Conservation (phyloP, 2,113 vertebrate species). For the Rhagologus leucostigma region DNA sequence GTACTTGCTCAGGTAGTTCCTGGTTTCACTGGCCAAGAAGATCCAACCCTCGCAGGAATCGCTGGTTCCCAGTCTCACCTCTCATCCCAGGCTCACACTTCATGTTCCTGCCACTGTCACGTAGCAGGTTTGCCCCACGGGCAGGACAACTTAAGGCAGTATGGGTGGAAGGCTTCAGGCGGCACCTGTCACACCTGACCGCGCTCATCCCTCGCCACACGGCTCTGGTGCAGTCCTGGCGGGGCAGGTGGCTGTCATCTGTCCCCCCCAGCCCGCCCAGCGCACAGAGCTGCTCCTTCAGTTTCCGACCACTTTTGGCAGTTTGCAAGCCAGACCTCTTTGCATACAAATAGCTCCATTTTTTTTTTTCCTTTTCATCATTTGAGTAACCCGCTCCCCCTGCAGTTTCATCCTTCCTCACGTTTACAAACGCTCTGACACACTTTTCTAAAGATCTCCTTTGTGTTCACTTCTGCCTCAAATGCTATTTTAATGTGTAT, state of each 20-base stretch:
- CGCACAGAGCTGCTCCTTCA: not conserved
- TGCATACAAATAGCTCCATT: not conserved
- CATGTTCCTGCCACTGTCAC: rapidly evolving
- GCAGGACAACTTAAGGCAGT: rapidly evolving
- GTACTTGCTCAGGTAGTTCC: not conserved
- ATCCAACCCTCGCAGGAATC: not conserved
- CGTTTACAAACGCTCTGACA: not conserved
- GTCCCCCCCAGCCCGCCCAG: rapidly evolving
- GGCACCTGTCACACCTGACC: not conserved
- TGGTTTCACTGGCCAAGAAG: not conserved
- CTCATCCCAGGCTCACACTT: not conserved
- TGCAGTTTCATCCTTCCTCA: not conserved
- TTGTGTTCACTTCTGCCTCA: not conserved
- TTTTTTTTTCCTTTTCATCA: not conserved
- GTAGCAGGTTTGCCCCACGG: not conserved
- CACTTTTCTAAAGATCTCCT: not conserved
- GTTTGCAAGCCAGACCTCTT: not conserved
- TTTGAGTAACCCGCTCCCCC: not conserved
- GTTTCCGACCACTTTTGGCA: not conserved
- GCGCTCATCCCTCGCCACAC: rapidly evolving
- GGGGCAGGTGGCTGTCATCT: not conserved
- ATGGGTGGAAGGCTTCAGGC: rapidly evolving
- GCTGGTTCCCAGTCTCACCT: not conserved
- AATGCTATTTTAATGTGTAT: not conserved
- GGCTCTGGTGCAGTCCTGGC: rapidly evolving